Conservation (phyloP, 2,888 invertebrate genomes). For the Plebejus anna region DNA sequence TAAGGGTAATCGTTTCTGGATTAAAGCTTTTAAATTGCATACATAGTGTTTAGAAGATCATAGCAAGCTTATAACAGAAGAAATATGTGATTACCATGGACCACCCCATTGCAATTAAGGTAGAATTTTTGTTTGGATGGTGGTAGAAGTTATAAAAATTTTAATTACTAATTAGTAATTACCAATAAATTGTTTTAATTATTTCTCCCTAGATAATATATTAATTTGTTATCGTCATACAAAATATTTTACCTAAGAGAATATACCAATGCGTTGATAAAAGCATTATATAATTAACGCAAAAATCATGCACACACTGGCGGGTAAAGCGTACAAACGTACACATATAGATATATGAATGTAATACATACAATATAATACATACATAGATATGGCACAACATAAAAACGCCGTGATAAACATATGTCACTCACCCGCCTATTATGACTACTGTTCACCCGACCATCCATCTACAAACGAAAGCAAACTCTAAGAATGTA, state of each 20-base stretch:
- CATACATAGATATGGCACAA: slow-evolving; percentile 30
- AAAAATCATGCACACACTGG: slow-evolving; percentile 43
- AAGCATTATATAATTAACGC: slow-evolving; percentile 35
- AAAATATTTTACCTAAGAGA: neutral
- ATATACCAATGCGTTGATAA: neutral
- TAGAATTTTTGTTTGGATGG: neutral
- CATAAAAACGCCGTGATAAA: slow-evolving; percentile 46
- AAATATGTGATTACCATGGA: neutral
- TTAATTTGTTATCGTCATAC: neutral
- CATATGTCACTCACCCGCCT: slow-evolving; percentile 75
- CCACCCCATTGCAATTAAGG: neutral
- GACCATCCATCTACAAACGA: slow-evolving; percentile 80
- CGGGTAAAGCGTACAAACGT: slow-evolving; percentile 49
- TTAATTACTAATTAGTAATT: no score
- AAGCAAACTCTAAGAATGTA: slow-evolving; percentile 72
- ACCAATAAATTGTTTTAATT: neutral
- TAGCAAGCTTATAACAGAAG: neutral
- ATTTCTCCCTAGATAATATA: neutral
- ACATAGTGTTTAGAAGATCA: neutral
- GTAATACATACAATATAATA: slow-evolving; percentile 28
- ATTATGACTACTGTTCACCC: slow-evolving; percentile 79
- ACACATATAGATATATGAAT: slow-evolving; percentile 31
- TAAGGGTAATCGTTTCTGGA: no score
- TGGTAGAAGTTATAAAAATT: neutral
- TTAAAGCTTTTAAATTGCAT: no score